Base-by-base conservation (phyloP, 2,113 vertebrate species). In the Hippocampus abdominalis region DNA sequence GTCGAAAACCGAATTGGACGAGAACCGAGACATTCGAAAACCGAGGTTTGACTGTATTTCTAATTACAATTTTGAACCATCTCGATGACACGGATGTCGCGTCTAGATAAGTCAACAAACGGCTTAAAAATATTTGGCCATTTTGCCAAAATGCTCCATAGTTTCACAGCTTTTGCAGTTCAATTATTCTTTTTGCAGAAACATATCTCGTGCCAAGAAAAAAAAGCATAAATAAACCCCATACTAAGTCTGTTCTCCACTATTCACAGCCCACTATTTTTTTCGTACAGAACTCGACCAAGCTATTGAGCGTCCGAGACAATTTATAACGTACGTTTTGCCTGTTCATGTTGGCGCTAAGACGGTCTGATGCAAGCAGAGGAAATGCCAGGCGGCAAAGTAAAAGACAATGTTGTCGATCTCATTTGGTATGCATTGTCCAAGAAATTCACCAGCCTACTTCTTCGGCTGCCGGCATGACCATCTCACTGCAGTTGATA, bases 401-500 rank as follows among this genome's bases (percentile, higher is more conserved):
- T 66, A 49, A 44, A 80, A 59, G 69, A 77, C 66, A 62, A 29
- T 66, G 60, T 70, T 40, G 72, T 68, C 53, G 65, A 65, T 27
- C 65, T 39, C 32, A 64, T 82, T 84, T 80, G 49, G 70, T 83
- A 81, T 80, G 73, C 73, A 86, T 81, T 79, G 74, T 73, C 73
- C 73, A 5, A 73, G 73, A 65, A 62, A 70, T 80, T 78, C 75
- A 78, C 75, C 81, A 79, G 71, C 83, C 81, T 72, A 74, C 79
- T 68, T 76, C 68, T 72, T 59, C 72, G 71, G 61, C 75, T 4
- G 42, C 74, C 54, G 72, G 66, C 69, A 71, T 86, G 83, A 80
- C 81, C 75, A 69, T 80, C 80, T 79, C 77, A 64, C 70, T 29
- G 25, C 40, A 75, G 78, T 79, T 68, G 32, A 83, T 86, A 85